A percentile compares a stretch with the other conserved stretches of the same genome.
Conservation (phyloP, 2,888 invertebrate species). For the Oscheius sp. region DNA sequence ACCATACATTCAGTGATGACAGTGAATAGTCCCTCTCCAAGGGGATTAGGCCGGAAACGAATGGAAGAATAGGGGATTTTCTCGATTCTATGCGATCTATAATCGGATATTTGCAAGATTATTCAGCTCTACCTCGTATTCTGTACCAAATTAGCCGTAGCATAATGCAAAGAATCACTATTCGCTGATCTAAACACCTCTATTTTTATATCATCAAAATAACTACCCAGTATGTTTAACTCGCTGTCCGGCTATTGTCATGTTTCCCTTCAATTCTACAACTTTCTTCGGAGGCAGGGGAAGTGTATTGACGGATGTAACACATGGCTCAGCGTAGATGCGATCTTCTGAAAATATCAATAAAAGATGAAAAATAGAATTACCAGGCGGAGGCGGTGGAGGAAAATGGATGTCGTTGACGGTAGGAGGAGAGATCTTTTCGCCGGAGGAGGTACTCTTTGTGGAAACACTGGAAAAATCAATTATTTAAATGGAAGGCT, state of each 20-base stretch:
- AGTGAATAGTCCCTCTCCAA: slow-evolving; percentile 66
- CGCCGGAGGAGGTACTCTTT: slow-evolving; percentile 39
- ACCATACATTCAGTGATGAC: slow-evolving; percentile 48
- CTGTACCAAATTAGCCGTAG: slow-evolving; percentile 19
- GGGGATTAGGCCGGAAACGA: slow-evolving; percentile 38
- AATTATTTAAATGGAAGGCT: background rate
- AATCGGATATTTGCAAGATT: no score
- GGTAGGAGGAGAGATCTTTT: slow-evolving; percentile 41
- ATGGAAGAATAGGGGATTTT: slow-evolving; percentile 26
- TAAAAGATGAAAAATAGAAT: background rate
- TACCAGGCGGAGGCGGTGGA: slow-evolving; percentile 52
- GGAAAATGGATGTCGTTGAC: slow-evolving; percentile 64
- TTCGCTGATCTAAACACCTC: slow-evolving; percentile 4
- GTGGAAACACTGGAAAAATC: slow-evolving; percentile 38
- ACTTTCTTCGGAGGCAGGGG: slow-evolving; percentile 1
- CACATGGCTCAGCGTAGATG: slow-evolving; percentile 41
- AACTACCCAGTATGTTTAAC: background rate
- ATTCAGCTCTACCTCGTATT: background rate
- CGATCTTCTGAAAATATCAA: slow-evolving; percentile 25
- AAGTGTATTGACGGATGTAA: background rate
- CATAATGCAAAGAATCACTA: slow-evolving; percentile 26
- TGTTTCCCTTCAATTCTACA: background rate
- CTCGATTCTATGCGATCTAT: background rate
- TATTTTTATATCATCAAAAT: background rate
- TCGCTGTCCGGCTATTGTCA: slow-evolving; percentile 17